Conservation (phyloP, 2,797 vertebrate genomes). For the Neopelma chrysocephalum region DNA sequence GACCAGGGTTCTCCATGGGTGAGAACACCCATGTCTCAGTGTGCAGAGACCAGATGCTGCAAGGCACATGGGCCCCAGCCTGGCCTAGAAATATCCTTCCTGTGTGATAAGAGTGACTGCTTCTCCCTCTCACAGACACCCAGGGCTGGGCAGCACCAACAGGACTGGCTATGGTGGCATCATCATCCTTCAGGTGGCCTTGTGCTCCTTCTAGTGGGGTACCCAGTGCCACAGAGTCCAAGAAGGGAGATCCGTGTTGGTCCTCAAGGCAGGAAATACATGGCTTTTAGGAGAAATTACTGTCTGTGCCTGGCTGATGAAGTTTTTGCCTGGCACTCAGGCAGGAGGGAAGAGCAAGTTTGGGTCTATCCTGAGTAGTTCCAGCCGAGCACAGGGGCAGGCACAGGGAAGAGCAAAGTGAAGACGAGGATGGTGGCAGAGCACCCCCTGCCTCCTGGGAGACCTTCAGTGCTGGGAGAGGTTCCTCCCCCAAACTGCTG, state of each 20-base stretch:
- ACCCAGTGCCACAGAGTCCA: background rate
- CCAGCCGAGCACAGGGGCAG: background rate
- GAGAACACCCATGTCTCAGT: background rate
- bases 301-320: background rate
- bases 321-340: background rate
- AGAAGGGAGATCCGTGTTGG: background rate
- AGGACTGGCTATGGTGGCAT: background rate
- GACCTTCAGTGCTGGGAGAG: background rate
- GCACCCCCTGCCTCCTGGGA: background rate
- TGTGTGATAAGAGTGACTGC: background rate
- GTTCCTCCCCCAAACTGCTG: background rate
- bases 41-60: background rate
- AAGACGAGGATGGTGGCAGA: background rate
- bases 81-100: background rate
- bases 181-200: background rate
- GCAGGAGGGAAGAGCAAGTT: background rate
- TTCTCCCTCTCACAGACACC: background rate
- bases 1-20: background rate
- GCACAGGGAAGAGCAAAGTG: background rate
- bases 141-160: background rate
- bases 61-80: background rate
- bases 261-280: background rate
- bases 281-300: background rate
- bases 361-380: background rate
- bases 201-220: background rate